These are phyloP conservation scores for Rhyacophila brunnea DNA, from an alignment of 1,140 invertebrate genomes.

Conservation along the genomic window DNA sequence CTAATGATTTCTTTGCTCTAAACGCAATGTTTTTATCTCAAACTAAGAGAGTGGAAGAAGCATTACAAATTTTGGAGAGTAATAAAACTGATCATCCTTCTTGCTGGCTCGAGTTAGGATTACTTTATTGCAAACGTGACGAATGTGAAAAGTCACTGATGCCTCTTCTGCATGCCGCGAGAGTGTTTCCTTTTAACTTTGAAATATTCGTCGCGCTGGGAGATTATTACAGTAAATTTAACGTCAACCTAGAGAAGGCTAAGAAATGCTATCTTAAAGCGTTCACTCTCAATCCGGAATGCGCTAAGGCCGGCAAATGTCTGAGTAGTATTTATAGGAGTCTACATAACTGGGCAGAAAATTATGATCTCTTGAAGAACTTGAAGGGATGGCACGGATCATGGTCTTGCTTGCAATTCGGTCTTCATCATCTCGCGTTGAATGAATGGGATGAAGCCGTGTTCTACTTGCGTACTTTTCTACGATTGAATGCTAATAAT, in stretches of 20 bases:
- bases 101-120: slow-evolving; percentile 63
- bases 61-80: slow-evolving; percentile 52
- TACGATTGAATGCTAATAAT: slow-evolving; percentile 69
- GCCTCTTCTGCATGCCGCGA: slow-evolving; percentile 71
- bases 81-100: slow-evolving; percentile 48
- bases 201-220: slow-evolving; percentile 76
- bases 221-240: slow-evolving; percentile 64
- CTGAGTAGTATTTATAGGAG: slow-evolving; percentile 74
- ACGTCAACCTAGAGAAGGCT: slow-evolving; percentile 64
- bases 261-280: slow-evolving; percentile 82
- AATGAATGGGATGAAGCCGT: slow-evolving; percentile 73
- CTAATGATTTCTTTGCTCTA: slow-evolving; percentile 40
- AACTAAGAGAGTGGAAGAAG: slow-evolving; percentile 55
- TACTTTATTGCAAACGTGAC: slow-evolving; percentile 63
- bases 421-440: slow-evolving; percentile 70
- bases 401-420: slow-evolving; percentile 82
- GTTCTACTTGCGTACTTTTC: slow-evolving; percentile 70
- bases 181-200: slow-evolving; percentile 69
- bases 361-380: slow-evolving; percentile 63
- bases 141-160: slow-evolving; percentile 62
- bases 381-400: slow-evolving; percentile 49
- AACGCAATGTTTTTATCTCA: slow-evolving; percentile 47
- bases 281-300: slow-evolving; percentile 68
- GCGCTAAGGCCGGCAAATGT: slow-evolving; percentile 65
- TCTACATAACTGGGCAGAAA: slow-evolving; percentile 65